Evolutionary conservation across 2,113 vertebrate species (phyloP), one percentile per base, ranked within the genome.

Genomic region (Vombatus ursinus): DNA sequence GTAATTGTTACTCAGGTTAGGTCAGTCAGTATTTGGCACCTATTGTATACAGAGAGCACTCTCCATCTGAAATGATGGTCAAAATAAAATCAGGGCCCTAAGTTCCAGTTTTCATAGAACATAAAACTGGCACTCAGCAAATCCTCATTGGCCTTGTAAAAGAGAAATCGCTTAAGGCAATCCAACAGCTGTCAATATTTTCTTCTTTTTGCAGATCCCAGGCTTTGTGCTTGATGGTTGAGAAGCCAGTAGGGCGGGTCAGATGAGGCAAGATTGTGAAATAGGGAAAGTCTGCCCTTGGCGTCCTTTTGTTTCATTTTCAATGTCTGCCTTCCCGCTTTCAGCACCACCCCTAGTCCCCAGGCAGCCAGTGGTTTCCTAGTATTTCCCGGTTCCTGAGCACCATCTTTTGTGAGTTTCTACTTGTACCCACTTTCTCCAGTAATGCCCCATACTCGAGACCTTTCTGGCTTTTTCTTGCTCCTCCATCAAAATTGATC

Each of bases 81-180:
- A 96, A 94, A 97, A 95, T 96, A 91, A 90, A 95, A 95, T 54
- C 50, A 4, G 90, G 89, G 37, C 90, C 14, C 51, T 61, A 93
- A 92, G 22, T 24, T 93, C 10, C 90, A 97, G 92, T 44, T 77
- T 77, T 44, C 68, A 92, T 19, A 91, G 14, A 91, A n/a, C 90
- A 95, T 44, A n/a, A n/a, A n/a, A 77, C 4, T 14, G 8, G 37
- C n/a, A 77, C 68, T 77, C 19, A 19, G 14, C 16, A 44, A 77
- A 77, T 44, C 68, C n/a, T 77, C 68, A 22, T 44, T 77, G 37
- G 37, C n/a, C 68, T 77, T 44, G 37, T 77, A 90, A 93, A 48
- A 10, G 25, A 9, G 49, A 90, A 90, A 93, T 50, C 19, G 12
- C 91, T 52, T 54, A 52, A 90, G 53, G 51, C n/a, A 54, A 37